Evolutionary conservation across 2,113 vertebrate species (phyloP), one percentile per base, ranked within the genome.

Genomic region (Myotis davidii): DNA sequence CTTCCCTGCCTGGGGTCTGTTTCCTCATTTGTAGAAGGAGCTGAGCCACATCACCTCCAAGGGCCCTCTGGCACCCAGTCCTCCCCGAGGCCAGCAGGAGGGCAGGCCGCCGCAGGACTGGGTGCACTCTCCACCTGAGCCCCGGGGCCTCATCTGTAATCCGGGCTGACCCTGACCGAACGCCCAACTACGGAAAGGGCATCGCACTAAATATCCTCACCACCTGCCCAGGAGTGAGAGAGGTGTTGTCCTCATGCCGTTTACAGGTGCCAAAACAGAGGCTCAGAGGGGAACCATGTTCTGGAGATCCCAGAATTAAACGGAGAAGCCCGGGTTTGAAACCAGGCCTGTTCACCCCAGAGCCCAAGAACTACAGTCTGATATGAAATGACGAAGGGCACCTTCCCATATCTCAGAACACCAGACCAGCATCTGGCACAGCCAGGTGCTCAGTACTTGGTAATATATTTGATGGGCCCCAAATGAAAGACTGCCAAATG

Each of bases 21-120:
- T 69, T 85, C 67, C 67, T 79, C 67, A 67, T 50, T 9, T 90
- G 59, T 21, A 72, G 52, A 85, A 94, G 34, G 14, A 93, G 4
- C 21, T n/a, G 18, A 16, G 27, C 34, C 84, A 34, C 45, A 8
- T 25, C 50, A 39, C 12, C 67, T 56, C 61, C 42, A 45, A 34
- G 32, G 12, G 32, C 59, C 85, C 48, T 72, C 37, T 50, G 81
- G 76, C 27, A 25, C 65, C 3, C n/a, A 23, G 76, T 48, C 50
- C 72, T 20, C 14, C n/a, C 9, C 45, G 48, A 27, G n/a, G 39
- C 45, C 50, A 14, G 48, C 23, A 77, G 16, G 17, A 59, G 65
- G 50, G 27, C 48, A 8, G 4, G 10, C 5, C 11, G 18, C 13
- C 5, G 21, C 27, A 54, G 45, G 17, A 50, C 5, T 1, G 12